These are phyloP conservation scores for Stegostoma tigrinum DNA, from an alignment of 2,113 vertebrate genomes.

Conservation along the genomic window DNA sequence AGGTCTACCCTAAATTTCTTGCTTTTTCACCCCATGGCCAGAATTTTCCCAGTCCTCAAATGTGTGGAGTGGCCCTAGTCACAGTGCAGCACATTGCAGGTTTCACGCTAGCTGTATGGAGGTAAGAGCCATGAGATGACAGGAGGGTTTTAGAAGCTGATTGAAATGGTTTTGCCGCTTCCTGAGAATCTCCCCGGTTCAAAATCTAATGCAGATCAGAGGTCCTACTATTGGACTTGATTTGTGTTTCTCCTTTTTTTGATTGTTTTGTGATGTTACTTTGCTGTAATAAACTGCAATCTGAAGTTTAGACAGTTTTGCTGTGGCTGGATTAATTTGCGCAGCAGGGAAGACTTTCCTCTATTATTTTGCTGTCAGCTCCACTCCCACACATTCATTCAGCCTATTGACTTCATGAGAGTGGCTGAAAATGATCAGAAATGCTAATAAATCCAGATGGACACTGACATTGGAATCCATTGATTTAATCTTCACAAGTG, in stretches of 20 bases:
- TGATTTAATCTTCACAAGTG: slow-evolving; percentile 67
- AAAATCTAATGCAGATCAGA: slow-evolving; percentile 16
- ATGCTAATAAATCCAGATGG: slow-evolving; percentile 61
- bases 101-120: too few species aligned
- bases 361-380: slow-evolving; percentile 54
- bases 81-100: too few species aligned
- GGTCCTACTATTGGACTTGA: slow-evolving; percentile 43
- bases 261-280: slow-evolving; percentile 58
- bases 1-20: too few species aligned
- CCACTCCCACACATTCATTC: slow-evolving; percentile 47
- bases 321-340: slow-evolving; percentile 55
- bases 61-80: too few species aligned
- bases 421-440: not conserved
- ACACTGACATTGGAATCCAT: slow-evolving; percentile 73
- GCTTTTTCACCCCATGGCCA: too few species aligned
- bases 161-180: too few species aligned
- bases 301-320: slow-evolving; percentile 50
- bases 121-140: too few species aligned
- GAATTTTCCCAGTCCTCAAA: too few species aligned
- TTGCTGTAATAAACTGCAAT: slow-evolving; percentile 55
- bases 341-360: slow-evolving; percentile 55
- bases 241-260: slow-evolving; percentile 43
- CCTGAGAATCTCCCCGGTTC: too few species aligned
- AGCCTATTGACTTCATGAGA: slow-evolving; percentile 41
- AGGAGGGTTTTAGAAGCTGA: too few species aligned